Evolutionary conservation across 2,113 vertebrate genomes (phyloP).

Genomic region (Oreocharis arfaki): DNA sequence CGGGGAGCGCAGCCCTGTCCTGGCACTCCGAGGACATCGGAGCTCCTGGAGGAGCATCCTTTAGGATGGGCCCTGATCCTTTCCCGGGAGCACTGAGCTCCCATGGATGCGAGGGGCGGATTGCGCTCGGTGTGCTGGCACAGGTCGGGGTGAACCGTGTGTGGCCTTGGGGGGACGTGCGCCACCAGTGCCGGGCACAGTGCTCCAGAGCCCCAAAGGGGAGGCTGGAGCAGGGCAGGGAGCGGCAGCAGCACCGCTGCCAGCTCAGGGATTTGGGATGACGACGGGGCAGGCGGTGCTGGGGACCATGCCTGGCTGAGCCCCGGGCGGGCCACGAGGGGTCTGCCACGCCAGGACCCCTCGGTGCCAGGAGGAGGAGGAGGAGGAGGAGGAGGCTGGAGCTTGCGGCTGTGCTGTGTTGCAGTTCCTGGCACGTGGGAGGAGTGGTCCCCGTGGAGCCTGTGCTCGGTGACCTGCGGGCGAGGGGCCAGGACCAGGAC

Average conservation of each 20-base stretch:
- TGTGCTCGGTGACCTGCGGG: slow-evolving; percentile 95
- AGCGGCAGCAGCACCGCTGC: background rate
- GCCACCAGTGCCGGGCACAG: background rate
- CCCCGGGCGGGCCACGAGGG: background rate
- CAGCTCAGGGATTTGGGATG: background rate
- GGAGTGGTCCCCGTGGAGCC: slow-evolving; percentile 94
- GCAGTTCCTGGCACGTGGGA: slow-evolving; percentile 90
- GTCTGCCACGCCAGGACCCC: background rate
- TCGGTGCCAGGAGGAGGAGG: background rate
- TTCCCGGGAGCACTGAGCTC: background rate
- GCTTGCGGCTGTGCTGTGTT: slow-evolving; percentile 73
- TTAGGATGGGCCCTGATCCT: background rate
- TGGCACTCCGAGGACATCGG: fast-evolving
- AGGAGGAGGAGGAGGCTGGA: background rate
- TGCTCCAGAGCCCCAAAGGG: background rate
- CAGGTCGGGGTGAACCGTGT: fast-evolving
- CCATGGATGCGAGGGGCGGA: fast-evolving
- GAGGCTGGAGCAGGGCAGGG: background rate
- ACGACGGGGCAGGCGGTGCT: fast-evolving
- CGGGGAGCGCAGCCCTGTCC: fast-evolving
- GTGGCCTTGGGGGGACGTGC: fast-evolving
- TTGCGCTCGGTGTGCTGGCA: fast-evolving
- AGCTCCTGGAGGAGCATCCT: background rate
- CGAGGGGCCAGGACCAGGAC: slow-evolving; percentile 88
- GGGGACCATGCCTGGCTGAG: fast-evolving